Base-by-base conservation (phyloP, 2,113 vertebrate genomes). In the Chaetops frenatus region DNA sequence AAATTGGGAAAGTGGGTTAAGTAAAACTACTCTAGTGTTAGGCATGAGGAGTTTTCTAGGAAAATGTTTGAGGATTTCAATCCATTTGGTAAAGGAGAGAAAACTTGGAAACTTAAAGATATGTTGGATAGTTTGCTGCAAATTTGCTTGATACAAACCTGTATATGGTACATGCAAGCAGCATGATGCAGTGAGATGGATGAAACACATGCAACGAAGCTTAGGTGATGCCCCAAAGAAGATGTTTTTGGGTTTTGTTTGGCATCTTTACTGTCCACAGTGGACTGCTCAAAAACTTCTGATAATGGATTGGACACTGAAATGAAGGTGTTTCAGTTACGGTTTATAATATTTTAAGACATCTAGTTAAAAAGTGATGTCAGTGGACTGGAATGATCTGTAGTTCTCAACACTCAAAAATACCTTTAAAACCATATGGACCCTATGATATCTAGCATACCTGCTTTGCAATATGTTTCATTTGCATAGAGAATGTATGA, bases 381-480 rank as follows among this genome's bases (percentile, higher is more conserved):
- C 33, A 54, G n/a, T 56, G 66, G 35, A 80, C 62, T 78, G 38
- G 44, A 76, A 85, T 5, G 14, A 85, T 64, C 33, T 50, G 25
- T 57, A 84, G 88, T 35, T 88, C 64, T 81, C 31, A 72, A 67
- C 33, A 25, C 35, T 70, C 57, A 83, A 47, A 94, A 78, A 65
- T n/a, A 54, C 77, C 40, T 86, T 74, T 74, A 77, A 64, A 82
- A 53, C 51, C 31, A 35, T 91, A 83, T 74, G 90, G 82, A 42
- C 29, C 18, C 58, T 35, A 7, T 81, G 76, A 62, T 38, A 92
- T 81, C 79, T 83, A 62, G 42, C 54, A 66, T 77, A 86, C 54
- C 44, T 88, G 74, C 67, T 81, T 61, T 88, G 29, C 79, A 93
- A 80, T 90, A 77, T 81, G 88, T 54, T 88, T 66, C 54, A 83